These are phyloP conservation scores for Stegophylla sp. DNA, from an alignment of 2,888 invertebrate species.

Conservation along the genomic window DNA sequence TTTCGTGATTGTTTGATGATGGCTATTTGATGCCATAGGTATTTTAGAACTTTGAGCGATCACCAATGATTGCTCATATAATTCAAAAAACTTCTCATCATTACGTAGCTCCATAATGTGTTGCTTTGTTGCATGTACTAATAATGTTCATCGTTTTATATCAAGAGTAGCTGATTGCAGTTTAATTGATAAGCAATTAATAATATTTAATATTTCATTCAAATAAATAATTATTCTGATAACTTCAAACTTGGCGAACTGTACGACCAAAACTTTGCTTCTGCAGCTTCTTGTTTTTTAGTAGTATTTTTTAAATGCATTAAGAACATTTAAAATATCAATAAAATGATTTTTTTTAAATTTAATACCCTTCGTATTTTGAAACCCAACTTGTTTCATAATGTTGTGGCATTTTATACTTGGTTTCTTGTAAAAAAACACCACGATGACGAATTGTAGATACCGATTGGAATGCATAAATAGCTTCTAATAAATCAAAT, in stretches of 20 bases:
- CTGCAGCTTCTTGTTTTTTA: constrained; percentile 10
- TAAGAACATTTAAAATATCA: constrained; percentile 10
- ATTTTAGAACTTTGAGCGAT: constrained; percentile 17
- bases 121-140: constrained; percentile 2
- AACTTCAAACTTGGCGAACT: constrained; percentile 3
- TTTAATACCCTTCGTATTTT: constrained; percentile 19
- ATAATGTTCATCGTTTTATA: constrained; percentile 9
- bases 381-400: constrained; percentile 8
- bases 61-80: constrained; percentile 17
- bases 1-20: neutral
- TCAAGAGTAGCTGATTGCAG: constrained; percentile 18
- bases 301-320: constrained; percentile 24
- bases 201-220: constrained; percentile 8
- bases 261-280: neutral
- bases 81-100: constrained; percentile 11
- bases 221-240: neutral
- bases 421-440: constrained; percentile 17
- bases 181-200: constrained; percentile 10
- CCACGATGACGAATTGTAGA: constrained; percentile 8
- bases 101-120: neutral
- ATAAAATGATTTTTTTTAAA: neutral
- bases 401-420: neutral
- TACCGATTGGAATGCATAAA: constrained; percentile 18
- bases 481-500: constrained; percentile 21
- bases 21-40: neutral